These are phyloP conservation scores for Ormyrus labotus DNA, from an alignment of 2,888 invertebrate species.

Conservation along the genomic window DNA sequence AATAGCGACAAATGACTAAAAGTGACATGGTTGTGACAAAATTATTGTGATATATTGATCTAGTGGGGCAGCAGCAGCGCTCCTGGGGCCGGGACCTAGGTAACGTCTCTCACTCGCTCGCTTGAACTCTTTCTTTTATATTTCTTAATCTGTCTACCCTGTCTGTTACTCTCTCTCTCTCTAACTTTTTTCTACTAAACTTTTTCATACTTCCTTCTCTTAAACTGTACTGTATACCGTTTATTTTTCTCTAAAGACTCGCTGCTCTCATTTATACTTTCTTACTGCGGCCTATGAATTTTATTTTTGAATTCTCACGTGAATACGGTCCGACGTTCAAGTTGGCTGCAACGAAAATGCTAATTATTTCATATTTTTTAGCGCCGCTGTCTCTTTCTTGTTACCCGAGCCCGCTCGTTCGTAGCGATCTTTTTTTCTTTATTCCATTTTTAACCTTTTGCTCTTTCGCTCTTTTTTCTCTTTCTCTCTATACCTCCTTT, in stretches of 20 bases:
- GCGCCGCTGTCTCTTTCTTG: background rate
- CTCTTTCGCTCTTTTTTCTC: constrained; percentile 46
- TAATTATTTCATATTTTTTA: constrained; percentile 23
- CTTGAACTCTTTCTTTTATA: constrained; percentile 65
- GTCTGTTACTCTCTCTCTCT: constrained; percentile 59
- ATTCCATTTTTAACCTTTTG: constrained; percentile 5
- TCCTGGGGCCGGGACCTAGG: constrained; percentile 81
- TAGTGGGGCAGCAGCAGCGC: constrained; percentile 81
- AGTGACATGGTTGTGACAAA: constrained; percentile 73
- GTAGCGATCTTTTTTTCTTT: constrained; percentile 29
- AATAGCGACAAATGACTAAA: constrained; percentile 64
- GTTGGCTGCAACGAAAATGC: constrained; percentile 22
- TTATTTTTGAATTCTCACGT: constrained; percentile 32
- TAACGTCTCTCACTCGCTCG: constrained; percentile 77
- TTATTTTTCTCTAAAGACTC: constrained; percentile 6
- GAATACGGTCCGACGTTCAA: constrained; percentile 43
- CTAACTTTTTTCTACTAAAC: constrained; percentile 37
- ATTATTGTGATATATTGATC: constrained; percentile 75
- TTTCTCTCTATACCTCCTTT: constrained; percentile 17
- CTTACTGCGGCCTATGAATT: constrained; percentile 1
- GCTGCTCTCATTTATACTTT: constrained; percentile 2
- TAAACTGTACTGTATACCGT: constrained; percentile 29
- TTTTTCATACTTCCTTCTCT: constrained; percentile 43
- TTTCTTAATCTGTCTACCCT: constrained; percentile 54
- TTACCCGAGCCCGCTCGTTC: constrained; percentile 14